These are phyloP conservation scores for Acestrorhynchus altus DNA, from an alignment of 2,797 vertebrate genomes.

Conservation along the genomic window DNA sequence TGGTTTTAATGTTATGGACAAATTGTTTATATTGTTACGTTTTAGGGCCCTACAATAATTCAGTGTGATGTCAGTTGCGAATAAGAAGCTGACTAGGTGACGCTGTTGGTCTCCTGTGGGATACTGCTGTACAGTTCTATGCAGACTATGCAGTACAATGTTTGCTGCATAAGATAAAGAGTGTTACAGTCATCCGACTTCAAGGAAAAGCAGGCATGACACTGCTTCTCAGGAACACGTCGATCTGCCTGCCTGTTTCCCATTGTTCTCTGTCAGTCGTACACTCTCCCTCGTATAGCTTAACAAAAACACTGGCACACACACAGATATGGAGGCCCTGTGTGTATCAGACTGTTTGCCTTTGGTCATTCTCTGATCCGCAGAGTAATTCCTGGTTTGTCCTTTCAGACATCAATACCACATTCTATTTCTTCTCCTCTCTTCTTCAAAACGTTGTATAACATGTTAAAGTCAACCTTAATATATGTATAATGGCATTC, in stretches of 20 bases:
- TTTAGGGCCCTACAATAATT: no score
- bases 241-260: slow-evolving; percentile 48
- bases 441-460: background rate
- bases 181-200: slow-evolving; percentile 72
- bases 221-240: slow-evolving; percentile 75
- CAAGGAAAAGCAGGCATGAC: slow-evolving; percentile 76
- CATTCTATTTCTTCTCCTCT: background rate
- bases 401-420: background rate
- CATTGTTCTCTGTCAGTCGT: background rate
- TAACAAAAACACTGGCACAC: slow-evolving; percentile 1
- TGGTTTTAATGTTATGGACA: no score
- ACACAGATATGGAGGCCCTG: background rate
- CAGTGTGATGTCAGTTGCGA: no score
- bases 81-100: background rate
- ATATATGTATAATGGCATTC: no score
- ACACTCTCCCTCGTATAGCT: background rate
- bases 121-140: slow-evolving; percentile 52
- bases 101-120: slow-evolving; percentile 32
- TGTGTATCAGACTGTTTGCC: background rate
- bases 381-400: background rate
- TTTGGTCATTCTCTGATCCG: background rate
- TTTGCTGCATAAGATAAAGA: slow-evolving; percentile 78
- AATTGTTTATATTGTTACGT: no score
- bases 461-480: no score
- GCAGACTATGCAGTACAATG: slow-evolving; percentile 66